These are phyloP conservation scores for Drosophila aldrichi DNA, from an alignment of 2,888 invertebrate species.

Conservation along the genomic window DNA sequence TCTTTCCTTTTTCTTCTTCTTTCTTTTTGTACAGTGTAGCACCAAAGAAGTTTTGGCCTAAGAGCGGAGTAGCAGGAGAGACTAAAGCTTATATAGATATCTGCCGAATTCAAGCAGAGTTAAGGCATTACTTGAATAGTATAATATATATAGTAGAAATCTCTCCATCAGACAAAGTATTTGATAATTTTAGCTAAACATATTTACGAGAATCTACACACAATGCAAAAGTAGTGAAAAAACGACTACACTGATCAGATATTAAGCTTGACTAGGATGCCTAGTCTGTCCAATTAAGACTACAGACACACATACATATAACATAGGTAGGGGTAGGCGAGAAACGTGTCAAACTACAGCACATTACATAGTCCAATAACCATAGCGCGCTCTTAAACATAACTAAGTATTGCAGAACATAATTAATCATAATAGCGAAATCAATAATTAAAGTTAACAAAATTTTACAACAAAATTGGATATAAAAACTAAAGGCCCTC, in stretches of 20 bases:
- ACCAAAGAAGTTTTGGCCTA: slow-evolving; percentile 22
- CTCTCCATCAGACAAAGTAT: slow-evolving; percentile 7
- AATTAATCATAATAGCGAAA: slow-evolving; percentile 62
- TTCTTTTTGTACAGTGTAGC: slow-evolving; percentile 34
- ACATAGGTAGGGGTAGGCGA: background rate
- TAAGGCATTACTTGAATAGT: slow-evolving; percentile 17
- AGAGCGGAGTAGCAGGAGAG: slow-evolving; percentile 15
- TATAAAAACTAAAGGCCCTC: slow-evolving; percentile 47
- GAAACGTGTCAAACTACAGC: slow-evolving; percentile 35
- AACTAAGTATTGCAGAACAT: slow-evolving; percentile 49
- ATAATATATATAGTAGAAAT: background rate
- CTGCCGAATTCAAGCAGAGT: slow-evolving; percentile 34
- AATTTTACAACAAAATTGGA: slow-evolving; percentile 62
- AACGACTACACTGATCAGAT: slow-evolving; percentile 27
- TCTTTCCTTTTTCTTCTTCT: slow-evolving; percentile 6
- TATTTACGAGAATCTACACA: slow-evolving; percentile 8
- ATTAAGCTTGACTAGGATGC: slow-evolving; percentile 57
- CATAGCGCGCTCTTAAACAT: slow-evolving; percentile 64
- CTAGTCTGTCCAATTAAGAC: slow-evolving; percentile 50
- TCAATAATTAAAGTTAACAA: slow-evolving; percentile 56
- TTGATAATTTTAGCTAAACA: slow-evolving; percentile 10
- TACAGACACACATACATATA: slow-evolving; percentile 48
- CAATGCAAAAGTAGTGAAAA: slow-evolving; percentile 4
- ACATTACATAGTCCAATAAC: slow-evolving; percentile 65
- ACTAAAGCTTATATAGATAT: slow-evolving; percentile 49